Evolutionary conservation across 2,797 vertebrate genomes (phyloP), one percentile per base, ranked within the genome.

Genomic region (Chaunax sp.): DNA sequence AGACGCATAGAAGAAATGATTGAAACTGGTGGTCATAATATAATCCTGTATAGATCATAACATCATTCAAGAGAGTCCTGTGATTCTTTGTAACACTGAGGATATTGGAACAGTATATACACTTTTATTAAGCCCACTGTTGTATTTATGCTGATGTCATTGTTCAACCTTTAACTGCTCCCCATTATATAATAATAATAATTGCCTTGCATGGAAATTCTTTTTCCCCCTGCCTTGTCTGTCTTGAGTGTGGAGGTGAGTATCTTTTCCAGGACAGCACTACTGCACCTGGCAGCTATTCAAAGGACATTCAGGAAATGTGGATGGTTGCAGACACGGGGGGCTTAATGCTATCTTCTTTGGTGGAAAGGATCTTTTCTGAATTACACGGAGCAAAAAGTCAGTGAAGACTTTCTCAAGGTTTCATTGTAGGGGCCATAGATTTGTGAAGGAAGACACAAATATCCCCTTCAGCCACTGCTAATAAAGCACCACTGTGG

Each of bases 281-380:
- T 37, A 38, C 19, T 61, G 43, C 22, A 44, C 43, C 55, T 78
- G 59, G 44, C 68, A 64, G 53, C 2, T 11, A n/a, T 63, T 76
- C 72, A 78, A 61, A 72, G 56, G 72, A 63, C 41, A 54, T 69
- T 47, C 40, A 58, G n/a, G 38, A 30, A 51, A 20, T 26, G 45
- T 35, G 51, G n/a, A 41, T 14, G 46, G 19, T 25, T 53, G 41
- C 65, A 44, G 60, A 57, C 38, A 43, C 9, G 9, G 10, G 28
- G 33, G 11, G 30, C 28, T 23, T 57, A 5, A 37, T 52, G n/a
- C 19, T 30, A 19, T 33, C 20, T 18, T 28, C 44, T 51, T n/a
- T 57, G 47, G n/a, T 26, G 20, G 28, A 13, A 46, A 22, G 57
- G 10, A 6, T 2, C 28, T 33, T 35, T 56, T 56, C 25, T 41